Evolutionary conservation across 2,113 vertebrate species (phyloP), one percentile per base, ranked within the genome.

Genomic region (Vulpes vulpes): DNA sequence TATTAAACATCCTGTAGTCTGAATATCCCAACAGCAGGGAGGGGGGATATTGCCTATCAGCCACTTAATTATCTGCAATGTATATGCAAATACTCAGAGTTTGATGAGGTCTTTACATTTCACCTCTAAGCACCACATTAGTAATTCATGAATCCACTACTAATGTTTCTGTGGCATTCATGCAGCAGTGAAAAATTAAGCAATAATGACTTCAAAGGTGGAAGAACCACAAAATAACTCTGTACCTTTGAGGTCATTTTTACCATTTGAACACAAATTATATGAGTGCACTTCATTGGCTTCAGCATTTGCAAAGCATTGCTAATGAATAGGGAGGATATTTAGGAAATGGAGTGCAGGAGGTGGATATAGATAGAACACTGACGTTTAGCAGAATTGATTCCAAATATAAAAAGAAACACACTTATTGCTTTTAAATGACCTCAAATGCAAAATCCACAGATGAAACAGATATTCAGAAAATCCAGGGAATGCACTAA

Each of bases 91-190:
- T 98, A 98, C 80, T 84, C 67, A 92, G 96, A 97, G 92, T 98
- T 79, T 98, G 98, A 98, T 98, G 96, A 98, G 97, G 96, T 98
- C 98, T 98, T 98, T 98, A 97, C 88, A 98, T 98, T 98, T 98
- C 96, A 98, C 98, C 98, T 98, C 96, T 97, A 98, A 98, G 88
- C 65, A 95, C 38, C 92, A 79, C 94, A 98, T 98, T 96, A 98
- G 93, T 98, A 98, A 98, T 98, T 98, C 98, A 98, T 95, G 96
- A 98, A 98, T 93, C 97, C 65, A 84, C 74, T 71, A 79, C 80
- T 96, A 98, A 94, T 2, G 8, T 92, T 97, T 76, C 96, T 71
- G 69, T 95, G 62, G 96, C 96, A 96, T 59, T 87, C 89, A 97
- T 95, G 86, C 69, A 97, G 91, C 94, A 97, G 85, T 95, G 89